Evolutionary conservation across 2,797 vertebrate species (phyloP).

Genomic region (Ctenochaetus hawaiiensis): DNA sequence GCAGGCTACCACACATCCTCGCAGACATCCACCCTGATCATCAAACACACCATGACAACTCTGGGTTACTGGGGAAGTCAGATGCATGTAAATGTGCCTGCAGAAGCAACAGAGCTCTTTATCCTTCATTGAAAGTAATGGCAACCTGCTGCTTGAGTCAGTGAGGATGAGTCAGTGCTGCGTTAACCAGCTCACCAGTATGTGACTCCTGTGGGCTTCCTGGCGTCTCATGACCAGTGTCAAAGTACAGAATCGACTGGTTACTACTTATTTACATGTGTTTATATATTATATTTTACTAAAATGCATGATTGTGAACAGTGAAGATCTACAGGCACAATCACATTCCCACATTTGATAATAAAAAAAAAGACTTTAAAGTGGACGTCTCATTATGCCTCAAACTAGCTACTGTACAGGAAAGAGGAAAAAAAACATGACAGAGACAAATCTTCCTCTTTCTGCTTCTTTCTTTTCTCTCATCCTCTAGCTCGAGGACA

Average conservation of each 20-base stretch:
- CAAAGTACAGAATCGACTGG: conserved; percentile 13
- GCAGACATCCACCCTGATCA: conserved; percentile 32
- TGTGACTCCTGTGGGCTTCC: conserved; percentile 5
- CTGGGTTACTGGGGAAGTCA: background rate
- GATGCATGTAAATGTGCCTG: conserved; percentile 12
- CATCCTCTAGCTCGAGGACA: conserved; percentile 56
- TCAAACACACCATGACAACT: conserved; percentile 26
- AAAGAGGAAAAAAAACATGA: conserved; percentile 16
- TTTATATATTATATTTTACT: background rate
- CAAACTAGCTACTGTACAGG: conserved; percentile 30
- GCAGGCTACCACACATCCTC: conserved; percentile 25
- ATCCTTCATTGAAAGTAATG: conserved; percentile 21
- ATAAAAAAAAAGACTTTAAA: conserved; percentile 28
- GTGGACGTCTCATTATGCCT: conserved; percentile 42
- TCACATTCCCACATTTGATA: background rate
- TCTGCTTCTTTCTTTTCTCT: conserved; percentile 4
- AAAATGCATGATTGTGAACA: background rate
- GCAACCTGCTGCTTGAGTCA: background rate
- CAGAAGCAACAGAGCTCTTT: conserved; percentile 11
- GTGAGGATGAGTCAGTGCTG: conserved; percentile 39
- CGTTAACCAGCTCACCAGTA: background rate
- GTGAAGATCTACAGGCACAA: background rate
- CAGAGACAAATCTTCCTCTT: conserved; percentile 23
- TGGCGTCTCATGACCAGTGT: conserved; percentile 33
- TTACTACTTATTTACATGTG: too few relatives aligned